Base-by-base conservation (phyloP, 1,140 invertebrate genomes). In the Phymorhynchus buccinoides region DNA sequence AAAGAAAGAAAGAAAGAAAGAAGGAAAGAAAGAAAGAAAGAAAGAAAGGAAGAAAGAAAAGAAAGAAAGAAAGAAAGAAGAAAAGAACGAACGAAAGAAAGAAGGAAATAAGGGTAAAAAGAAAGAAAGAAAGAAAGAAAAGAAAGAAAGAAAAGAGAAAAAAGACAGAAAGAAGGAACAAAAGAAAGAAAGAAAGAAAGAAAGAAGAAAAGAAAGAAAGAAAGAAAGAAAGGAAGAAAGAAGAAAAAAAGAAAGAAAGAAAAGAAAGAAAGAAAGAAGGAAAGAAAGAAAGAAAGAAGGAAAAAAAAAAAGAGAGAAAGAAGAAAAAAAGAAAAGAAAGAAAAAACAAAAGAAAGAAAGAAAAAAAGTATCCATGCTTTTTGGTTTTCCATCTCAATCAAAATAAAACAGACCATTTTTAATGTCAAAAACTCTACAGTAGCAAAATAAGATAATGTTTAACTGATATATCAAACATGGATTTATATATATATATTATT, bases 101-200 rank as follows among this genome's bases (percentile, higher is more conserved):
- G 18, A 48, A 48, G 44, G 18, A 9, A 9, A 48, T 9, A 48
- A 48, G 18, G 44, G 18, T 9, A 48, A 48, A 48, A 48, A 18
- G 18, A n/a, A 18, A 48, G 18, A 18, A 48, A 48, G n/a, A 73
- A 73, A 32, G 27, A 73, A 12, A 73, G 27, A 18, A 66, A 66
- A 32, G 37, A 73, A 32, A 73, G 37, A 32, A 73, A 73, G 30
- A 73, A 73, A 73, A 73, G 37, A 39, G n/a, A 73, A n/a, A 73
- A 73, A 39, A 27, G 27, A 73, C 12, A n/a, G n/a, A 73, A 39
- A 66, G 30, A 66, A n/a, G 30, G 30, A n/a, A 66, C 16, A n/a
- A 66, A 66, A n/a, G 30, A 66, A n/a, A 66, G 30, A n/a, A 66
- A n/a, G 35, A 73, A 37, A 73, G 35, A 37, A 73, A 27, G 27